Evolutionary conservation across 2,113 vertebrate species (phyloP), one percentile per base, ranked within the genome.

Genomic region (Carettochelys insculpta): DNA sequence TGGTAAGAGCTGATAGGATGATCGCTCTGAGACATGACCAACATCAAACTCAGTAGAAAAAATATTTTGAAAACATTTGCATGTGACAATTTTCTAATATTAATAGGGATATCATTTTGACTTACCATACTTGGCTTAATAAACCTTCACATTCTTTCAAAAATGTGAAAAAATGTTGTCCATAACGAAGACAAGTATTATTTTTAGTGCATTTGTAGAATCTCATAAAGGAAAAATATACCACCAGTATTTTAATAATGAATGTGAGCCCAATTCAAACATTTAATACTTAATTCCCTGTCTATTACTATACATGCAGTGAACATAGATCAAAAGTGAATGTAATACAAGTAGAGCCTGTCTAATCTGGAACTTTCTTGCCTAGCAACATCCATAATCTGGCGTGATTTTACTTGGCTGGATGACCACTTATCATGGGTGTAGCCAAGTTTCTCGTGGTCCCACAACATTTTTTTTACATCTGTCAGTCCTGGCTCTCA

Each of bases 161-260:
- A 75, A 80, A 56, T 80, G 68, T 92, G 54, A 81, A 88, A 90
- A 85, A 79, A 85, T 65, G 78, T 93, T 95, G 53, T 82, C 17
- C 24, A 86, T 52, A 87, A 92, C 87, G 91, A 94, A 3, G 48
- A 91, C 71, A 53, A 17, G 34, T 83, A 47, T 80, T 73, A 85
- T 22, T 83, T 71, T 77, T 45, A 92, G 68, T 53, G 90, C 31
- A 83, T 68, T 51, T 77, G 76, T 34, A 91, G 80, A 82, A 90
- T 91, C 88, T 94, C 43, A 73, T 87, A 77, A 56, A 80, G 73
- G 81, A 90, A 93, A 90, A n/a, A 77, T 19, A 11, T 84, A 83
- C 75, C 91, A 94, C 86, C 41, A 20, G 80, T 80, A 83, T 71
- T 75, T 92, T 93, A 92, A 84, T 79, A 68, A 88, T 89, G 92